Evolutionary conservation across 2,113 vertebrate species (phyloP).

Genomic region (Nettapus auritus): DNA sequence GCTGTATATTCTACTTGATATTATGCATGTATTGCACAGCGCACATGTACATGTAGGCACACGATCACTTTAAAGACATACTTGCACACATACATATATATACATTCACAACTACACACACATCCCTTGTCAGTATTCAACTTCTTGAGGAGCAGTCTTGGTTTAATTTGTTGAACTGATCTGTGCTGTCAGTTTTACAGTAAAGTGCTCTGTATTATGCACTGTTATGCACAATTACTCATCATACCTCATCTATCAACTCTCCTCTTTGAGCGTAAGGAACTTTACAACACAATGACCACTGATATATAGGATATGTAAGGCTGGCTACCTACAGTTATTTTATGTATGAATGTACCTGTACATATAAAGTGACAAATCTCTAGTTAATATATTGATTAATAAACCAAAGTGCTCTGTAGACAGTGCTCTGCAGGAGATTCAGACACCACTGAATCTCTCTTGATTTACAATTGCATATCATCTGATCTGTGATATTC

Average conservation of each 20-base stretch:
- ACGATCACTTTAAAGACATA: background rate
- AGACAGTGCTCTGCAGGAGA: background rate
- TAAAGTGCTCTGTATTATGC: background rate
- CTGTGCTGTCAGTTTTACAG: background rate
- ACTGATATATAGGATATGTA: background rate
- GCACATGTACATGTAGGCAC: background rate
- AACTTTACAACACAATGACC: background rate
- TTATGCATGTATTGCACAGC: background rate
- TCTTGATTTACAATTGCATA: background rate
- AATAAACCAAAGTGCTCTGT: conserved; percentile 2
- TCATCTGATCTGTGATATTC: background rate
- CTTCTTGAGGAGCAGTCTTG: background rate
- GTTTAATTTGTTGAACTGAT: background rate
- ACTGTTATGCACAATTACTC: background rate
- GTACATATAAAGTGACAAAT: background rate
- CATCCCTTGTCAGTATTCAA: background rate
- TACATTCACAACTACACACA: background rate
- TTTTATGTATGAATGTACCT: background rate
- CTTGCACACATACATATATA: background rate
- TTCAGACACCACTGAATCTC: background rate
- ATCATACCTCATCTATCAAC: background rate
- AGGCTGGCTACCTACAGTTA: background rate
- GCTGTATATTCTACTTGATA: background rate
- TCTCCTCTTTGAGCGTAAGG: background rate
- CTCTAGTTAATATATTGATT: conserved; percentile 5